These are phyloP conservation scores for Epinephelus coioides DNA, from an alignment of 2,797 vertebrate species.

Conservation along the genomic window DNA sequence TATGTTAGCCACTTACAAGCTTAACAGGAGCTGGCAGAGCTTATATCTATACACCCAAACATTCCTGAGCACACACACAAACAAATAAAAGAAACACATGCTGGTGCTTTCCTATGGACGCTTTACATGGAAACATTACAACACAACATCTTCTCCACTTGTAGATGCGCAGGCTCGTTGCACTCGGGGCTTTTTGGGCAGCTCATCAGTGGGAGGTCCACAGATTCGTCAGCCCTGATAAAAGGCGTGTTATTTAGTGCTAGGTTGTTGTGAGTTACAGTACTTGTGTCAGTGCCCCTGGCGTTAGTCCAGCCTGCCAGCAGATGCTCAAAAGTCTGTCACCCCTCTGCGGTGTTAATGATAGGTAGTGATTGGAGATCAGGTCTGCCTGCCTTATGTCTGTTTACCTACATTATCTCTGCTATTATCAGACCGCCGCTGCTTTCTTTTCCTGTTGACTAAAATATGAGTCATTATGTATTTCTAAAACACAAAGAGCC, in stretches of 20 bases:
- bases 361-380: constrained; percentile 31
- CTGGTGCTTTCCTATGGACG: background rate
- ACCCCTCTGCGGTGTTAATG: constrained; percentile 27
- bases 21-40: constrained; percentile 56
- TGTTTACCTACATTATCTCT: constrained; percentile 32
- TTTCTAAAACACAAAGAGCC: constrained; percentile 26
- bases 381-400: constrained; percentile 13
- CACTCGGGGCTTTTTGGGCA: background rate
- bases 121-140: background rate
- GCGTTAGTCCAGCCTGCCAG: constrained; percentile 38
- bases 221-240: constrained; percentile 25
- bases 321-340: constrained; percentile 57
- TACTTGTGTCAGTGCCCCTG: constrained; percentile 30
- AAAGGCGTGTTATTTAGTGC: constrained; percentile 35
- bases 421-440: background rate
- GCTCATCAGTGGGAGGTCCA: constrained; percentile 25
- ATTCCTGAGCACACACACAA: constrained; percentile 16
- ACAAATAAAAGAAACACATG: constrained; percentile 3
- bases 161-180: background rate
- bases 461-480: constrained; percentile 27
- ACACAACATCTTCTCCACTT: background rate
- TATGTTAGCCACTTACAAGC: constrained; percentile 73
- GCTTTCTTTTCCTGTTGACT: background rate
- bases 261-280: constrained; percentile 41
- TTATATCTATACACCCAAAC: constrained; percentile 30